These are phyloP conservation scores for Sebastes aleutianus DNA, from an alignment of 2,797 vertebrate species.

Conservation along the genomic window DNA sequence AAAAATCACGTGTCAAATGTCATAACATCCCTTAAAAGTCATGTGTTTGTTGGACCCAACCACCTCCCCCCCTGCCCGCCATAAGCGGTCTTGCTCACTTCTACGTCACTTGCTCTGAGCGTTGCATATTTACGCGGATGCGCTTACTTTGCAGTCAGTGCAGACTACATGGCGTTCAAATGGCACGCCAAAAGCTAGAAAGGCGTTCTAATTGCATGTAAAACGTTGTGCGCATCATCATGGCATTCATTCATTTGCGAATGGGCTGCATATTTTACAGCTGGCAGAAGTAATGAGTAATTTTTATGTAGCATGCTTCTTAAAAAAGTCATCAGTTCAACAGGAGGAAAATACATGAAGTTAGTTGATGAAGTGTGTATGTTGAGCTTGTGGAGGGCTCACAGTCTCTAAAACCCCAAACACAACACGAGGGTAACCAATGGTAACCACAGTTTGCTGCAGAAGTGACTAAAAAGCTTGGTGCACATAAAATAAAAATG, in stretches of 20 bases:
- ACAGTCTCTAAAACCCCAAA: neutral
- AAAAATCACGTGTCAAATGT: no score
- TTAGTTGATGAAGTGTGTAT: neutral
- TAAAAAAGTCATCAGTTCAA: neutral
- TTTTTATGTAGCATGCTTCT: neutral
- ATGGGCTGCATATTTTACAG: neutral
- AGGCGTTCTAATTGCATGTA: no score
- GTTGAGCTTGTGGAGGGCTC: neutral
- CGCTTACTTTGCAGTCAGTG: no score
- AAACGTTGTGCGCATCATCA: no score
- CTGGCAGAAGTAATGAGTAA: neutral
- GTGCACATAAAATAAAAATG: slow-evolving; percentile 23
- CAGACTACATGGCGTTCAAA: no score
- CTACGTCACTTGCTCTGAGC: no score
- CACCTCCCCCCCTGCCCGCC: no score
- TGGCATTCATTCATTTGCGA: no score
- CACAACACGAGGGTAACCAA: neutral
- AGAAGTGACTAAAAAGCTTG: neutral
- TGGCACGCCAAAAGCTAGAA: no score
- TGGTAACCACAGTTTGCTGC: neutral
- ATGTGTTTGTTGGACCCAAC: rapidly evolving
- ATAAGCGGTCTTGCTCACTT: rapidly evolving
- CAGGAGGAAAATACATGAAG: neutral
- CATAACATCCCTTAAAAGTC: no score
- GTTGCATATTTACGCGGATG: no score